phyloP scores from a whole-genome alignment of 1,140 invertebrate species.

The Drosophila asahinai region DNA sequence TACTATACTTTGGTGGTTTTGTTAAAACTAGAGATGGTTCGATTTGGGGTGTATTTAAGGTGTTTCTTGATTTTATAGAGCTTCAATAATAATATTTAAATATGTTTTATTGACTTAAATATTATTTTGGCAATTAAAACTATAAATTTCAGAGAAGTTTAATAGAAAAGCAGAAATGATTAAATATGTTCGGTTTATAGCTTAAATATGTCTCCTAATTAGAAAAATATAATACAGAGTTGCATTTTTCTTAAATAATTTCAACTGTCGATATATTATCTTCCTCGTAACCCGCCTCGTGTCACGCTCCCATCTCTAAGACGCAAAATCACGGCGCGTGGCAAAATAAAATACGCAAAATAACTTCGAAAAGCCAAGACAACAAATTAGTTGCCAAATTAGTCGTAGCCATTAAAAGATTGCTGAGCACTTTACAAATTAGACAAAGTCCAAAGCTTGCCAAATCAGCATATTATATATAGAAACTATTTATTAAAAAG shows the following conservation, averaged over 20 bases:
- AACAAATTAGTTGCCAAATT: slow-evolving; percentile 64
- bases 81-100: background rate
- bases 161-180: no score
- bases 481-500: slow-evolving; percentile 31
- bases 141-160: rapidly evolving
- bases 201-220: no score
- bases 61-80: no score
- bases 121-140: background rate
- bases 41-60: background rate
- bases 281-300: background rate
- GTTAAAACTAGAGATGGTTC: slow-evolving; percentile 14
- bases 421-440: slow-evolving; percentile 66
- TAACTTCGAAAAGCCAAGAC: slow-evolving; percentile 40
- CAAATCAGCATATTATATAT: slow-evolving; percentile 21
- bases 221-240: background rate
- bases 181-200: no score
- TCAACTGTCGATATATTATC: background rate
- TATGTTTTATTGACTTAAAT: background rate
- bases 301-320: slow-evolving; percentile 35
- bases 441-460: slow-evolving; percentile 24
- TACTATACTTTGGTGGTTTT: slow-evolving; percentile 23
- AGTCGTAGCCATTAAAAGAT: slow-evolving; percentile 44
- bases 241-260: background rate
- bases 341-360: slow-evolving; percentile 42
- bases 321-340: slow-evolving; percentile 57